Conservation (phyloP, 2,113 vertebrate genomes). For the Stegostoma tigrinum region DNA sequence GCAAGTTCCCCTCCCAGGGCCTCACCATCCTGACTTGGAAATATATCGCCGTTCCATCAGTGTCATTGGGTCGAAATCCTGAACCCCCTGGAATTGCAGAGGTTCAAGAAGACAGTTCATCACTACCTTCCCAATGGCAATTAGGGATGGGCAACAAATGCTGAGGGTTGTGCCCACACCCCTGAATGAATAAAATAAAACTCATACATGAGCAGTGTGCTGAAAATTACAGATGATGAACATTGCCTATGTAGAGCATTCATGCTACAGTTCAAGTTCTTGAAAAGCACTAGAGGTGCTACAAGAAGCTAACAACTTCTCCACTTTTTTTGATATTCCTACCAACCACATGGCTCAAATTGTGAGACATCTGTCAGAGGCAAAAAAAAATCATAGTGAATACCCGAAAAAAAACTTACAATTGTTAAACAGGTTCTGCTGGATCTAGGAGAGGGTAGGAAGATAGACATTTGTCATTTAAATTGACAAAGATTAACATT, state of each 20-base stretch:
- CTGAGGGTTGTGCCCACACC: too few species aligned
- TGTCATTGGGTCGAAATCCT: too few species aligned
- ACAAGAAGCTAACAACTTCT: background rate
- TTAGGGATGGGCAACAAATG: too few species aligned
- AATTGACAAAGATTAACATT: too few species aligned
- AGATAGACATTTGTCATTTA: background rate
- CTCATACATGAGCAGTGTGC: too few species aligned
- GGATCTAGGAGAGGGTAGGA: background rate
- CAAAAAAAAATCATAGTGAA: background rate
- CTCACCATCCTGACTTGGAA: too few species aligned
- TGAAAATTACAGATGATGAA: background rate
- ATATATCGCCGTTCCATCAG: too few species aligned
- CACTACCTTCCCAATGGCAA: too few species aligned
- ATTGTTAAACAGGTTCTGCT: background rate
- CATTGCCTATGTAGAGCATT: background rate
- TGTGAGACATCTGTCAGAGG: background rate
- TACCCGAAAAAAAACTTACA: background rate
- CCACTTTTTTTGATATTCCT: background rate
- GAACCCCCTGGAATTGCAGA: too few species aligned
- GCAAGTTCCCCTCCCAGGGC: too few species aligned
- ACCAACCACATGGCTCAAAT: background rate
- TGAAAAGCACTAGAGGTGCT: background rate
- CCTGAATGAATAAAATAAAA: too few species aligned
- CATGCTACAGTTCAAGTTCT: background rate
- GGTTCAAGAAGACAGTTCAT: too few species aligned